Percentiles rank a stretch among this genome's conserved stretches.
Evolutionary conservation across 2,888 invertebrate species (phyloP).

Genomic region (Eilema griseolum): DNA sequence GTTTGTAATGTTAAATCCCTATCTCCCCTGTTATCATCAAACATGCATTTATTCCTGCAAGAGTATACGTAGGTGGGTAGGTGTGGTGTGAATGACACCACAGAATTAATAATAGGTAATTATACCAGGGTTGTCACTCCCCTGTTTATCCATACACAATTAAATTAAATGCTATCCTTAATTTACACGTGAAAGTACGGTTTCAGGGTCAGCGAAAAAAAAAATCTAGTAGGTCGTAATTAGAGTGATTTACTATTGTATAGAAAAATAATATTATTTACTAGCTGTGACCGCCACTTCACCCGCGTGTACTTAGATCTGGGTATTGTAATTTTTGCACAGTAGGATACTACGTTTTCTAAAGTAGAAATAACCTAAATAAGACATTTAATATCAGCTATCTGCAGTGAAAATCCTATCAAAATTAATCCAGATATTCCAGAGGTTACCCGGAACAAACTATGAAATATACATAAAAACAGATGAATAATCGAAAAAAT

Average conservation of each 20-base stretch:
- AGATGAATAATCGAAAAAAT: too few relatives aligned
- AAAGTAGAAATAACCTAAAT: too few relatives aligned
- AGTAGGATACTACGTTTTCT: too few relatives aligned
- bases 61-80: constrained; percentile 20
- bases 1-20: constrained; percentile 1
- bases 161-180: not conserved
- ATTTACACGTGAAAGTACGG: not conserved
- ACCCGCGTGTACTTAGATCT: too few relatives aligned
- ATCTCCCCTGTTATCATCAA: constrained; percentile 30
- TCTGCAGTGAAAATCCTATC: too few relatives aligned
- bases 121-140: constrained; percentile 9
- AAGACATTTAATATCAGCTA: too few relatives aligned
- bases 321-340: too few relatives aligned
- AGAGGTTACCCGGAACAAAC: too few relatives aligned
- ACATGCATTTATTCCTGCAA: constrained; percentile 34
- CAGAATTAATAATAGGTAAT: constrained; percentile 18
- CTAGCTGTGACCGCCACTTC: too few relatives aligned
- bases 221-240: not conserved
- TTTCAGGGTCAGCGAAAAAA: not conserved
- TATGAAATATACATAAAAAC: too few relatives aligned
- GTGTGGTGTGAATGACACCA: constrained; percentile 18
- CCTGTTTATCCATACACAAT: constrained; percentile 21
- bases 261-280: not conserved
- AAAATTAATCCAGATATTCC: too few relatives aligned
- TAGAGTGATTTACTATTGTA: not conserved